Base-by-base conservation (phyloP, 2,888 invertebrate genomes). In the Dasypolia templi region DNA sequence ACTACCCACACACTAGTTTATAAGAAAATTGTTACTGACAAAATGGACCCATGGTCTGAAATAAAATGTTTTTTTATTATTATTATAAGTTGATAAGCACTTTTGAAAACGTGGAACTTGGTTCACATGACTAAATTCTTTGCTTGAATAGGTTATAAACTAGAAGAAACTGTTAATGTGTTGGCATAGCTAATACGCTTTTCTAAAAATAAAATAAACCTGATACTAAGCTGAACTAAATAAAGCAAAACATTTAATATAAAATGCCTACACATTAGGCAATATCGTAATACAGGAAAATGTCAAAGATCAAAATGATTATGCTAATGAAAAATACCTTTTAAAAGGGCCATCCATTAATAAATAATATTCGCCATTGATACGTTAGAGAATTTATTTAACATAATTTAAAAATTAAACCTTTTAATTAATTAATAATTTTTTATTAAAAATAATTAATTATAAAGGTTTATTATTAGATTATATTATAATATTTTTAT, bases 361-460 rank as follows among this genome's bases (percentile, higher is more conserved):
- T 49, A 55, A 55, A 55, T 26, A 49, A 66, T 17, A 42, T 22
- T 61, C 32, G 6, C n/a, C 3, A 53, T 22, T 42, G 26, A 32
- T 72, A 58, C 22, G 42, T 0, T 62, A 35, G 22, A n/a, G 6
- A 75, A 73, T 35, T 17, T 32, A 59, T 35, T 53, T 22, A 29
- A n/a, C 32, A 42, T 74, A 61, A 51, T 59, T 46, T 7, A n/a
- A 9, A 61, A 14, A 72, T 49, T 6, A 51, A 7, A 51, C 14
- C 14, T 35, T 64, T 2, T 3, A 63, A 32, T 58, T 58, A 9
- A 22, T 49, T 51, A n/a, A n/a, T n/a, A n/a, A n/a, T n/a, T n/a
- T n/a, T n/a, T n/a, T n/a, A n/a, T n/a, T n/a, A n/a, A n/a, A n/a
- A n/a, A n/a, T n/a, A n/a, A n/a, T n/a, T n/a, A n/a, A n/a, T n/a